Base-by-base conservation (phyloP, 2,888 invertebrate genomes). In the Dasypolia templi region DNA sequence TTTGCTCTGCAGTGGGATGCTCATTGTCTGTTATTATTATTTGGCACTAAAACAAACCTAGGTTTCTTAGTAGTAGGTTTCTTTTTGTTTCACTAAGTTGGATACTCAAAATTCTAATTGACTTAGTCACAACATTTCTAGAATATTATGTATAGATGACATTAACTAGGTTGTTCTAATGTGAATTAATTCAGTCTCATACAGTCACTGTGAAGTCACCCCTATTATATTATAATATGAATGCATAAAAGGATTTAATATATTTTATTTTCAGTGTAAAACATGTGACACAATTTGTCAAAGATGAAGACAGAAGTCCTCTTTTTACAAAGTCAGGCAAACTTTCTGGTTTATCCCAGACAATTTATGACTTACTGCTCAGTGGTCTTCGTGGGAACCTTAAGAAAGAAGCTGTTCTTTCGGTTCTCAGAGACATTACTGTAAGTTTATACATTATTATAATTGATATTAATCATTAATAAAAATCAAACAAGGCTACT, bases 351-450 rank as follows among this genome's bases (percentile, higher is more conserved):
- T 95, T 99, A 88, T 97, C 97, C 79, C 97, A 97, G 89, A 97
- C 97, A 85, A 95, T 99, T 71, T 98, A 98, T 95, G 98, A 98
- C 90, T 96, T 99, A 82, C 96, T 99, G 87, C 97, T 97, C 88
- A 97, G 97, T 94, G 98, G 98, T 55, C 96, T 98, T 69, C 97
- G 97, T 83, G 98, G 98, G 64, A 96, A 96, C 77, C 91, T 99
- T 73, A 98, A 98, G 91, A 98, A 97, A 92, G 99, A 99, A 91
- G 96, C 97, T 67, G 97, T 98, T 65, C 96, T 98, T 29, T 95
- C 97, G 83, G 97, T 97, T 14, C 96, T 99, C 59, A 97, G 96
- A 87, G 99, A 99, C 89, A 96, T 99, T 78, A 96, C 97, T 92
- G 98, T 98, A 96, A 97, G 97, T 94, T 69, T 14, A 39, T 26